A percentile compares a stretch with the other conserved stretches of the same genome.
phyloP scores from a whole-genome alignment of 2,113 vertebrate genomes.

The Hemiprocne comata region DNA sequence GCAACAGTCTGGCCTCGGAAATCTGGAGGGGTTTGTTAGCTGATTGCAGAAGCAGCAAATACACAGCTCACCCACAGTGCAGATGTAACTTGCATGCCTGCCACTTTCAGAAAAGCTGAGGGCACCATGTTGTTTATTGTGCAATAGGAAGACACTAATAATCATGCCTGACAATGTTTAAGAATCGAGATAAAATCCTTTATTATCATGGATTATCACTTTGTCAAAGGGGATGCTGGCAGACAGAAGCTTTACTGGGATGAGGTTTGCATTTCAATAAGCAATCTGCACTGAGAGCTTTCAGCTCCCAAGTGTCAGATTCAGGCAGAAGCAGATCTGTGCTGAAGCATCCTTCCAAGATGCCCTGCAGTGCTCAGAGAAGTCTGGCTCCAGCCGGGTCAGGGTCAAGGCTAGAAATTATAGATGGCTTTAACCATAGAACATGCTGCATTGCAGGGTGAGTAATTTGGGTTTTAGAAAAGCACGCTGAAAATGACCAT shows the following conservation, averaged over 20 bases:
- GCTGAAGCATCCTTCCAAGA: not conserved
- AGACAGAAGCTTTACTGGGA: conserved; percentile 46
- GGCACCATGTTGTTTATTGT: conserved; percentile 19
- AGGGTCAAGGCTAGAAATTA: not conserved
- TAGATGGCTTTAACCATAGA: not conserved
- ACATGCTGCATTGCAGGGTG: not conserved
- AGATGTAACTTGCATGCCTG: not conserved
- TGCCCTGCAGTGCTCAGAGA: not conserved
- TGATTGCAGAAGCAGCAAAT: conserved; percentile 36
- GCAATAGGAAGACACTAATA: conserved; percentile 35
- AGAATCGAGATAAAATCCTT: conserved; percentile 49
- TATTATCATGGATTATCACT: conserved; percentile 53
- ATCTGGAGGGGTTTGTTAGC: conserved; percentile 32
- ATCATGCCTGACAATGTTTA: conserved; percentile 32
- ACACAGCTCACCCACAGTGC: conserved; percentile 1
- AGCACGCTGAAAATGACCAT: fast-evolving
- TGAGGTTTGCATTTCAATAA: conserved; percentile 66
- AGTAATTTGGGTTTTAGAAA: not conserved
- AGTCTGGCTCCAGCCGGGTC: not conserved
- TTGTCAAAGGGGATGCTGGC: conserved; percentile 46
- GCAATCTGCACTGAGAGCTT: not conserved
- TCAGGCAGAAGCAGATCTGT: not conserved
- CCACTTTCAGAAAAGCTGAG: not conserved
- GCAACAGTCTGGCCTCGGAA: not conserved
- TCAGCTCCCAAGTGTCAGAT: not conserved